Evolutionary conservation across 2,113 vertebrate species (phyloP), one percentile per base, ranked within the genome.

Genomic region (Indicator maculatus): DNA sequence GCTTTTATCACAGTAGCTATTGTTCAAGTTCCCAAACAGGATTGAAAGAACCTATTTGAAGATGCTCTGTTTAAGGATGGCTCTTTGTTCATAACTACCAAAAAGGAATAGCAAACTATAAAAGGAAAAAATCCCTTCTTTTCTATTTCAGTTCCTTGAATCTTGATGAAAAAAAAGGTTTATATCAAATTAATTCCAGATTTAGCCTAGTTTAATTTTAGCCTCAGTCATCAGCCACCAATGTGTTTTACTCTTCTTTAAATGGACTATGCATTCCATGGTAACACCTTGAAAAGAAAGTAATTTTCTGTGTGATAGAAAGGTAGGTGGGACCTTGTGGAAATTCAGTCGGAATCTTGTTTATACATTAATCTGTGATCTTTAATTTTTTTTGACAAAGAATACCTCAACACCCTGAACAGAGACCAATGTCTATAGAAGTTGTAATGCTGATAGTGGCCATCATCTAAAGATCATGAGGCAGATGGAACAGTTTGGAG

Each of bases 131-230:
- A 19, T 63, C 47, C 8, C 12, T 55, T 80, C 8, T 58, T 63
- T 91, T 47, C 3, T 0, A 36, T 78, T 73, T 61, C 31, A 27
- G 14, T 70, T 30, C 15, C 56, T 61, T 72, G 79, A 71, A 30
- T 83, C 44, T 81, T 75, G 44, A 60, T 78, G 30, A 38, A 88
- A 81, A 90, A 90, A 90, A 58, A 1, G 0, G 3, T 75, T 90
- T 75, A 1, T 86, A 67, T 75, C 91, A 69, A 65, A 88, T 65
- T 39, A 60, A 11, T 84, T 75, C 31, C 33, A 69, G 64, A 61
- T 78, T 85, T 77, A 78, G 14, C n/a, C 93, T 73, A 31, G 20
- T 72, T 92, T 90, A 36, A 72, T 89, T 89, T 91, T 95, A 67
- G 31, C 31, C 47, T 89, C 4, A 1, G 38, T 74, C 67, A 53